Evolutionary conservation across 2,888 invertebrate genomes (phyloP).

Genomic region (Meganola albula): DNA sequence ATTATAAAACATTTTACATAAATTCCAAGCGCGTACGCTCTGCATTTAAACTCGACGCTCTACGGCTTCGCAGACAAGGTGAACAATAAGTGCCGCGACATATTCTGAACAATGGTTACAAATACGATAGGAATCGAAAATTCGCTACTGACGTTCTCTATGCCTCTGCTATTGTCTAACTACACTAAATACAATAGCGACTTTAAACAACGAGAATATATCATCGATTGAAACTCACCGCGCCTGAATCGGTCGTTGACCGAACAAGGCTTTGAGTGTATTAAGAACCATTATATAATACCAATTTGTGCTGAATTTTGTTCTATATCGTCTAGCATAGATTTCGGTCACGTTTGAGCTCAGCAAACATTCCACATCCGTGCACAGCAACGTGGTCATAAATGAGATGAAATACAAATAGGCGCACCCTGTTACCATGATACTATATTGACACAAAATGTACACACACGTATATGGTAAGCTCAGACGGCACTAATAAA

Average conservation of each 20-base stretch:
- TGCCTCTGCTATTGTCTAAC: slow-evolving; percentile 51
- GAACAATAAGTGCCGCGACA: slow-evolving; percentile 71
- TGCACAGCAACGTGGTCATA: slow-evolving; percentile 50
- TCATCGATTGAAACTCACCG: slow-evolving; percentile 40
- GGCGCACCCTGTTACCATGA: slow-evolving; percentile 53
- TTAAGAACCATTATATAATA: slow-evolving; percentile 29
- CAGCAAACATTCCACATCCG: slow-evolving; percentile 45
- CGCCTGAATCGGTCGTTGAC: slow-evolving; percentile 42
- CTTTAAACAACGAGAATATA: slow-evolving; percentile 49
- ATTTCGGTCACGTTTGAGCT: slow-evolving; percentile 39
- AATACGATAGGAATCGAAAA: slow-evolving; percentile 71
- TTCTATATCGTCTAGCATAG: slow-evolving; percentile 31
- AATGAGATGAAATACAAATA: slow-evolving; percentile 51
- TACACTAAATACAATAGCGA: slow-evolving; percentile 35
- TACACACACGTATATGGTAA: slow-evolving; percentile 38
- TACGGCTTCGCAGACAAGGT: slow-evolving; percentile 43
- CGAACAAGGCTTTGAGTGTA: slow-evolving; percentile 28
- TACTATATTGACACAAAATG: slow-evolving; percentile 38
- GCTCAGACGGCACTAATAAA: slow-evolving; percentile 39
- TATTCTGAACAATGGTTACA: slow-evolving; percentile 72
- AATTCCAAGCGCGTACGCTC: slow-evolving; percentile 57
- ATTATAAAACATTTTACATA: slow-evolving; percentile 35
- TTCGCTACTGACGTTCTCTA: slow-evolving; percentile 58
- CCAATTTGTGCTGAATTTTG: not conserved
- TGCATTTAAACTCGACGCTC: slow-evolving; percentile 63